Evolutionary conservation across 2,888 invertebrate genomes (phyloP).

Genomic region (Sarcophaga subvicina): DNA sequence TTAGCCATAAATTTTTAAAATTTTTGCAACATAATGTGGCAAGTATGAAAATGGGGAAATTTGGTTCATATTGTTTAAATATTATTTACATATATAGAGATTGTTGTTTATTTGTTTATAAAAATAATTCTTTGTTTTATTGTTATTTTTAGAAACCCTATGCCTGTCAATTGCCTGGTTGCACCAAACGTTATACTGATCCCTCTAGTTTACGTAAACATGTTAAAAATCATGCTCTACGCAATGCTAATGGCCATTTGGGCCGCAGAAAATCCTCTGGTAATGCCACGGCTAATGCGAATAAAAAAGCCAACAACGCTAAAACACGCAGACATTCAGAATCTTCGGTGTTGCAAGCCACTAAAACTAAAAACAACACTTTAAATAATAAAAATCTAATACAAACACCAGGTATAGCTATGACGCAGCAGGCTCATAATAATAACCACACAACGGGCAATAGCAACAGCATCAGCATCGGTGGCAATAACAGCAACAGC

Average conservation of each 20-base stretch:
- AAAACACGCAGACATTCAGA: slow-evolving; percentile 70
- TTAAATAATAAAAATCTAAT: slow-evolving; percentile 54
- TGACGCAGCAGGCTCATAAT: neutral
- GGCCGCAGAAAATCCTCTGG: slow-evolving; percentile 80
- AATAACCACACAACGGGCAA: slow-evolving; percentile 11
- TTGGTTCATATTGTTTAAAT: neutral
- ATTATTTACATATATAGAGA: neutral
- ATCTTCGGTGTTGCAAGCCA: slow-evolving; percentile 56
- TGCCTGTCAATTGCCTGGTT: slow-evolving; percentile 93
- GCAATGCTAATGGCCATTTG: slow-evolving; percentile 77
- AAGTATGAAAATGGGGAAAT: neutral
- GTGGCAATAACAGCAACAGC: slow-evolving; percentile 53
- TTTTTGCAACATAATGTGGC: neutral
- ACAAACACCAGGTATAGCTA: slow-evolving; percentile 29
- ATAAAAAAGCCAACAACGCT: slow-evolving; percentile 55
- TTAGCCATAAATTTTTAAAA: no score
- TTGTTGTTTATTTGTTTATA: slow-evolving; percentile 4
- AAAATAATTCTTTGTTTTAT: slow-evolving; percentile 6
- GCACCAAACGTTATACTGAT: slow-evolving; percentile 96
- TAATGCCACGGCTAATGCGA: slow-evolving; percentile 50
- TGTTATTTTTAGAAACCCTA: slow-evolving; percentile 90
- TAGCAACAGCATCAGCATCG: slow-evolving; percentile 59
- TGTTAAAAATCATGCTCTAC: slow-evolving; percentile 89
- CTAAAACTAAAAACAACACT: slow-evolving; percentile 52
- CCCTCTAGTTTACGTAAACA: slow-evolving; percentile 96